phyloP scores from a whole-genome alignment of 1,140 invertebrate species.

The Aphis gossypii region DNA sequence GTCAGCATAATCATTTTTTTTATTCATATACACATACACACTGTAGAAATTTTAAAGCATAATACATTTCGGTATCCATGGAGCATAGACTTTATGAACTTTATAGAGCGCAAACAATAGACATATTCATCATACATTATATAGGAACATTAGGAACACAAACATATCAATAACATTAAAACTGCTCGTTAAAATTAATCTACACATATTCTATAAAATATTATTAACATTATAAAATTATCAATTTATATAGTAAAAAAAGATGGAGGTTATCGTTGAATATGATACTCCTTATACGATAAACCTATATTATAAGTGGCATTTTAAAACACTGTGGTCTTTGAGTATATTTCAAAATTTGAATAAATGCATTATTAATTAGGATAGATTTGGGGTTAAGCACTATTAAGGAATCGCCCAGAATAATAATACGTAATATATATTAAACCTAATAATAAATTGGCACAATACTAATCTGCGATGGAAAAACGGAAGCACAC shows the following conservation, averaged over 20 bases:
- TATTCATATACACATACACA: too few relatives aligned
- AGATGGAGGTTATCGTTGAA: neutral
- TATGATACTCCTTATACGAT: neutral
- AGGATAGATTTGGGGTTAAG: neutral
- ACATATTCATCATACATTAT: neutral
- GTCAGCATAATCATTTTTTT: too few relatives aligned
- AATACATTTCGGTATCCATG: neutral
- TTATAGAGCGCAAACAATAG: neutral
- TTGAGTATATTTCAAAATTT: neutral
- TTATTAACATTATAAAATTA: neutral
- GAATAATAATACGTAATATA: neutral
- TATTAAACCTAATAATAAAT: too few relatives aligned
- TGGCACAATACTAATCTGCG: neutral
- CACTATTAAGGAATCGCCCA: neutral
- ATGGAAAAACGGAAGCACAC: neutral
- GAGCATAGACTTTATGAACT: neutral
- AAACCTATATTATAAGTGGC: too few relatives aligned
- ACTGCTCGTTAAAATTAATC: neutral
- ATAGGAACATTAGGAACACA: neutral
- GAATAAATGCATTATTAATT: neutral
- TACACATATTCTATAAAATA: neutral
- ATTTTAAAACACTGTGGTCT: neutral
- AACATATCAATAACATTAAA: neutral
- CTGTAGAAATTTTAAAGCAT: too few relatives aligned
- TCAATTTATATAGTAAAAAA: neutral